Evolutionary conservation across 2,888 invertebrate genomes (phyloP), one percentile per base, ranked within the genome.

Genomic region (Dolichomitus sp.): DNA sequence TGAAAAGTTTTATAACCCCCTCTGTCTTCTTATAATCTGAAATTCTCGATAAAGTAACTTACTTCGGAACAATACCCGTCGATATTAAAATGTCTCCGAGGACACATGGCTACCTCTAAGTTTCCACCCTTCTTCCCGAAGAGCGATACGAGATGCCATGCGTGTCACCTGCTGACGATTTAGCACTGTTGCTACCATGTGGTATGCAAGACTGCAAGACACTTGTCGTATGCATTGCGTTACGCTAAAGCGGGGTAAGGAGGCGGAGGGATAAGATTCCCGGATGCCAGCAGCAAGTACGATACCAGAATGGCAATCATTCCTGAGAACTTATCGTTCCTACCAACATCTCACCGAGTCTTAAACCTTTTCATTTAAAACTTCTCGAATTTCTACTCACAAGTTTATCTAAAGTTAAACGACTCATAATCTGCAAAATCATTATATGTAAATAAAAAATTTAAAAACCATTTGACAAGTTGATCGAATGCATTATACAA

Each of bases 71-170:
- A 42, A 45, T 40, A 23, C 1, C 42, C 4, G 57, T 42, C 27
- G 27, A 27, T 27, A 17, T 7, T 45, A 14, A 59, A 33, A 45
- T 33, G 57, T 30, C 45, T 65, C 19, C 2, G 37, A 40, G 61
- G 19, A n/a, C 48, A 63, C 40, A 14, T 33, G 23, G 70, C 61
- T n/a, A 30, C 30, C 17, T 57, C 30, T 0, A 37, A 61, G 33
- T 61, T 61, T 9, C 30, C n/a, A 2, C 33, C 37, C 42, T 37
- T 80, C 50, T 68, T 57, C 45, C 17, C 30, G 23, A 30, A 72
- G 52, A 68, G 42, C 68, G 73, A 81, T 81, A 84, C 68, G 83
- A 80, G 84, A 89, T 88, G 88, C 87, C 87, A 70, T 84, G 87
- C 87, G 88, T 87, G 87, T 88, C 88, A 87, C 85, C 80, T 63